Evolutionary conservation across 2,797 vertebrate species (phyloP).

Genomic region (Platyrinchus mystaceus): DNA sequence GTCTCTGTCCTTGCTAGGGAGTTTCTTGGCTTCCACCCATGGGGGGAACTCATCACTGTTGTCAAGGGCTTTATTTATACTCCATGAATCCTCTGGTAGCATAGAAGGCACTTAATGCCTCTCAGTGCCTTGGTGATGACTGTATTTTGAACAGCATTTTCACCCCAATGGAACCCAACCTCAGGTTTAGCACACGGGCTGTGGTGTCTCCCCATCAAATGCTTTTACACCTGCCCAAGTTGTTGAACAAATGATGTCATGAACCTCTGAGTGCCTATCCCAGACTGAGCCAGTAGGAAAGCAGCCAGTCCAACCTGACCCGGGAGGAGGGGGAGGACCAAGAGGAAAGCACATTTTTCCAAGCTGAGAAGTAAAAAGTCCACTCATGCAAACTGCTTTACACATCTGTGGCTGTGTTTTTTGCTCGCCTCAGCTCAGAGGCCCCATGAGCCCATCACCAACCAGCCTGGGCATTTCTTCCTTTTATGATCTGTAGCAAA

Average conservation of each 20-base stretch:
- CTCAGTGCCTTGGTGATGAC: neutral
- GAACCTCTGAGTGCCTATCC: neutral
- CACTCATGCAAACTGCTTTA: neutral
- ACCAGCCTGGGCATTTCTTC: neutral
- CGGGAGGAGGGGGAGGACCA: neutral
- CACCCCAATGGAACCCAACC: neutral
- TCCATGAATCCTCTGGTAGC: neutral
- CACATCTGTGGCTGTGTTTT: rapidly evolving
- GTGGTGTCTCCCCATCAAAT: no score
- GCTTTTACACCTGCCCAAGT: neutral
- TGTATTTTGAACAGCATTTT: neutral
- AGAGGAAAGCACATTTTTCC: neutral
- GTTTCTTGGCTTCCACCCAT: neutral
- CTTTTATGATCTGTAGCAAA: neutral
- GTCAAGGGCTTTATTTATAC: neutral
- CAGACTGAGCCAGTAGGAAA: rapidly evolving
- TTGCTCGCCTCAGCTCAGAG: neutral
- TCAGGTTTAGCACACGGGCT: neutral
- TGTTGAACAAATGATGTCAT: neutral
- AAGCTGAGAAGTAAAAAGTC: neutral
- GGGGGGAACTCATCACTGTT: neutral
- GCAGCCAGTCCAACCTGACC: neutral
- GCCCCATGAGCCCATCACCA: neutral
- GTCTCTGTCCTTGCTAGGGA: neutral
- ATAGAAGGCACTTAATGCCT: neutral